Evolutionary conservation across 1,140 invertebrate species (phyloP).

Genomic region (Zaprionus kolodkinae): DNA sequence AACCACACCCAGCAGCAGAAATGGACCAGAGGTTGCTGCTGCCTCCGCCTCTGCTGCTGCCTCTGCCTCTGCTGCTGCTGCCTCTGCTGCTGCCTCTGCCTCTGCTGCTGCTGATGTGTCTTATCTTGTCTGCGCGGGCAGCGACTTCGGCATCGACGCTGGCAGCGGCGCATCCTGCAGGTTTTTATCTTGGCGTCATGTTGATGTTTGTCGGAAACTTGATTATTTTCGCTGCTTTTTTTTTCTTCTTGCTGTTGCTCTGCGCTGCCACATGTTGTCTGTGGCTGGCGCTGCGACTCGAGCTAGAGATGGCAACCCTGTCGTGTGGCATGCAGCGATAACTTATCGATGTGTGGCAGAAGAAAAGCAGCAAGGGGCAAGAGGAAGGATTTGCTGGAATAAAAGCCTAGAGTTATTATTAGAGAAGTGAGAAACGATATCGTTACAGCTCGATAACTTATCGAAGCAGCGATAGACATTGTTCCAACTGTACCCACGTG

Average conservation of each 20-base stretch:
- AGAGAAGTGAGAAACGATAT: too few species aligned
- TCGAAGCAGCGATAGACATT: background rate
- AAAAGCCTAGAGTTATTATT: too few species aligned
- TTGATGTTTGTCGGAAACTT: conserved; percentile 83
- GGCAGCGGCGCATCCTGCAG: conserved; percentile 65
- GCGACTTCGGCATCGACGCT: conserved; percentile 44
- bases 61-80: conserved; percentile 20
- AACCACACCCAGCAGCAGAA: conserved; percentile 59
- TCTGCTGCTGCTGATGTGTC: conserved; percentile 64
- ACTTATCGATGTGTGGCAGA: background rate
- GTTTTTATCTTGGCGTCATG: conserved; percentile 82
- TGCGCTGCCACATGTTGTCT: conserved; percentile 55
- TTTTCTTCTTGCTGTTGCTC: conserved; percentile 21
- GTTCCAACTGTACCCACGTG: background rate
- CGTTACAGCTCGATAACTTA: too few species aligned
- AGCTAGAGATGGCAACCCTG: background rate
- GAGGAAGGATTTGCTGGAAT: too few species aligned
- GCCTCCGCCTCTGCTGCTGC: conserved; percentile 13
- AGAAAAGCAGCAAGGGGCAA: too few species aligned
- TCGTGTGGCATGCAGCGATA: background rate
- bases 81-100: background rate
- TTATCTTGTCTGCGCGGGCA: conserved; percentile 75
- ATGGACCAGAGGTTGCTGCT: conserved; percentile 57
- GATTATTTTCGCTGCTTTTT: conserved; percentile 73
- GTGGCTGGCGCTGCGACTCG: conserved; percentile 23